Percentiles rank a stretch among this genome's conserved stretches.
Evolutionary conservation across 2,888 invertebrate species (phyloP).

Genomic region (Mechanitis mazaeus): DNA sequence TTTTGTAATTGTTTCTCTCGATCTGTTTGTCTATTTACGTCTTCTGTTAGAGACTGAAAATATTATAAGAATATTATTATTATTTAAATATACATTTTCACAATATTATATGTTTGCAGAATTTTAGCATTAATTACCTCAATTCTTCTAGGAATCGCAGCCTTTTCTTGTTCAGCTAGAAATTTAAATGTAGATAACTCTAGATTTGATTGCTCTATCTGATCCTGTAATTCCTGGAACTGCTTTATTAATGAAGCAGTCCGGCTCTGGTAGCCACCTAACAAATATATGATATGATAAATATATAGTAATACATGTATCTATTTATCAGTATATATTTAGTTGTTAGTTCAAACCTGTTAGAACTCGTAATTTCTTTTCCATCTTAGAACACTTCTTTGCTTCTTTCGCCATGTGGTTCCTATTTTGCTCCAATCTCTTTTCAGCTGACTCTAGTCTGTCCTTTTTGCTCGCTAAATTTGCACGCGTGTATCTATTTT

Average conservation of each 20-base stretch:
- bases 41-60: conserved; percentile 88
- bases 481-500: conserved; percentile 94
- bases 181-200: conserved; percentile 95
- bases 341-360: conserved; percentile 73
- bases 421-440: conserved; percentile 93
- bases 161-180: conserved; percentile 91
- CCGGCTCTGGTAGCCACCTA: conserved; percentile 69
- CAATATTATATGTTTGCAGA: background rate
- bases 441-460: conserved; percentile 93
- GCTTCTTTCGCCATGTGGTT: conserved; percentile 98
- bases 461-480: conserved; percentile 97
- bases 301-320: background rate
- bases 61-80: too few species aligned
- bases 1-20: conserved; percentile 92
- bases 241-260: conserved; percentile 93
- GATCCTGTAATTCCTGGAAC: conserved; percentile 89
- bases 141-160: conserved; percentile 92
- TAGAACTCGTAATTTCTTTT: conserved; percentile 97
- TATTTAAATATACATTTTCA: background rate
- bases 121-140: conserved; percentile 74
- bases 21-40: conserved; percentile 93
- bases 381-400: conserved; percentile 97
- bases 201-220: conserved; percentile 91
- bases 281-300: background rate
- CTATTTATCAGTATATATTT: background rate